Conservation (phyloP, 2,888 invertebrate species). For the Volucella bombylans region DNA sequence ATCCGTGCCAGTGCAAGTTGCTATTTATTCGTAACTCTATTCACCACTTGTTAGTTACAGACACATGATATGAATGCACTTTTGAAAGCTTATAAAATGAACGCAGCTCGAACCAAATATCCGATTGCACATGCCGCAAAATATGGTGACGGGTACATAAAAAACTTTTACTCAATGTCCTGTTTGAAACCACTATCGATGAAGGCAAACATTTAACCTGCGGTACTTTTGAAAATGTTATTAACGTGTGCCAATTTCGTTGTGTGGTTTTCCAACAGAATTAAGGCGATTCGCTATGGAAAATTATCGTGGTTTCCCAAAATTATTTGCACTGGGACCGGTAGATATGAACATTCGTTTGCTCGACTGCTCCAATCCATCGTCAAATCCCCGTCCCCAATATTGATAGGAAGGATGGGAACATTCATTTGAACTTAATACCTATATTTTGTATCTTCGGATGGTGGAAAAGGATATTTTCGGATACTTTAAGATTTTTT, state of each 20-base stretch:
- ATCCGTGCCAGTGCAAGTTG: background rate
- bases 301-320: constrained; percentile 30
- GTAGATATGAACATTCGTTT: constrained; percentile 10
- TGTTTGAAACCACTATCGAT: constrained; percentile 16
- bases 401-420: constrained; percentile 7
- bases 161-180: constrained; percentile 12
- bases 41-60: constrained; percentile 1
- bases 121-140: constrained; percentile 19
- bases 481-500: constrained; percentile 42
- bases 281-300: constrained; percentile 9
- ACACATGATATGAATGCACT: constrained; percentile 12
- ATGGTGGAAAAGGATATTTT: background rate
- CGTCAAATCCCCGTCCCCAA: background rate
- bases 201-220: constrained; percentile 33
- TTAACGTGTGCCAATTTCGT: constrained; percentile 38
- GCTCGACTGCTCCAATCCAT: constrained; percentile 29
- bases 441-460: background rate
- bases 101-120: constrained; percentile 10
- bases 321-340: constrained; percentile 19
- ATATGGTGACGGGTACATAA: background rate
- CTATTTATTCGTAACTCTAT: constrained; percentile 1
- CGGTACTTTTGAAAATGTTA: background rate
- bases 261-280: constrained; percentile 14
- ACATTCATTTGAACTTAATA: constrained; percentile 23
- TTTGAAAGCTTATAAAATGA: background rate